Base-by-base conservation (phyloP, 2,888 invertebrate genomes). In the Volucella bombylans region DNA sequence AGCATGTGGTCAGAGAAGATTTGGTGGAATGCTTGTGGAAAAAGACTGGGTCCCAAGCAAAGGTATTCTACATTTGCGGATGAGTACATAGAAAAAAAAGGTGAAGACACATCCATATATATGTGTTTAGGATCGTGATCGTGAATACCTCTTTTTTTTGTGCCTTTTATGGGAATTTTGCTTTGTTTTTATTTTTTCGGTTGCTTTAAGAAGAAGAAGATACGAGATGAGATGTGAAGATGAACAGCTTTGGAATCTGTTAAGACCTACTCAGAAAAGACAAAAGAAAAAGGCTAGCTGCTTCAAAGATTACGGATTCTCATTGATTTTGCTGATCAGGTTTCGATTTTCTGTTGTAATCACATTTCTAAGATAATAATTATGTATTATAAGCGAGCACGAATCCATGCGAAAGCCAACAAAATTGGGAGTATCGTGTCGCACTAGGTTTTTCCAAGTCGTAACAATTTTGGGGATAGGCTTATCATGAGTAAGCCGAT, bases 1-100 rank as follows among this genome's bases (percentile, higher is more conserved):
- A 82, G 82, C 82, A 72, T 82, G 82, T 82, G 82, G 77, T 52
- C 77, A 57, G 67, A 82, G 49, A 39, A 49, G 61, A 65, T 72
- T 67, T 61, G 31, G 31, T 31, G 31, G 31, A 31, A 31, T 31
- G 31, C 31, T 31, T 31, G 31, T 31, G 6, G 6, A 62, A 57
- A 12, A 69, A 59, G 41, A 49, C 15, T 18, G 49, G 39, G 11
- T n/a, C 39, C 9, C 10, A 50, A 52, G 2, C 41, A 11, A 54
- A 45, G 43, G 14, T 45, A 11, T 38, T 68, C 45, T 38, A 14
- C 10, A 41, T 23, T 65, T 41, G 43, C 38, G 41, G 41, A 50
- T 41, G 47, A 15, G 38, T 49, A n/a, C 11, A 14, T 18, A 18
- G 1, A 10, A 15, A 50, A 38, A 50, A 2, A 12, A 39, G 1